Conservation (phyloP, 2,113 vertebrate genomes). For the Fulica atra region DNA sequence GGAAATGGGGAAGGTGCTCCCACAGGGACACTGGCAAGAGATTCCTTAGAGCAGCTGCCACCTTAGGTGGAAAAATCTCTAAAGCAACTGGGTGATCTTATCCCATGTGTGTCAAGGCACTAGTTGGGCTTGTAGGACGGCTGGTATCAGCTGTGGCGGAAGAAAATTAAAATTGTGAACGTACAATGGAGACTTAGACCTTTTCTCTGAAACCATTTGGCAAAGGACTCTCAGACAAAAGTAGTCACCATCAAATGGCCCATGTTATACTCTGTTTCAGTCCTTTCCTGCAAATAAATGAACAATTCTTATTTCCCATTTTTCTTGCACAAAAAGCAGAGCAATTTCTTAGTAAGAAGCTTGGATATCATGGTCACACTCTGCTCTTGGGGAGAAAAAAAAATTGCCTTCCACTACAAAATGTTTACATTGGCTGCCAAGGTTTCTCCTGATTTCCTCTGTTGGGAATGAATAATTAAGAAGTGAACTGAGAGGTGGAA, state of each 20-base stretch:
- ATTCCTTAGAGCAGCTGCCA: neutral
- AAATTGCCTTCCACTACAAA: slow-evolving; percentile 81
- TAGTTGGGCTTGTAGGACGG: neutral
- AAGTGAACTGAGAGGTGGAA: slow-evolving; percentile 73
- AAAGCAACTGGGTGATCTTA: neutral
- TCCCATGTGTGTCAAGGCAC: neutral
- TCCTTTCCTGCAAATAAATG: neutral
- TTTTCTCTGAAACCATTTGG: slow-evolving; percentile 18
- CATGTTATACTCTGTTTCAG: neutral
- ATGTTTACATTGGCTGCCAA: slow-evolving; percentile 75
- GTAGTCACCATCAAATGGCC: neutral
- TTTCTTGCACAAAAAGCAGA: neutral
- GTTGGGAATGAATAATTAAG: slow-evolving; percentile 75
- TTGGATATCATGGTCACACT: neutral
- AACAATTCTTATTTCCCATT: neutral
- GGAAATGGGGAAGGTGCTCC: neutral
- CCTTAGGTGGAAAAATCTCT: neutral
- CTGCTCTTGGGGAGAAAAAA: slow-evolving; percentile 53
- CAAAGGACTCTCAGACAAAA: neutral
- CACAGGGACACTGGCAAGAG: neutral
- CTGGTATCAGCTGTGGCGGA: neutral
- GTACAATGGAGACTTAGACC: neutral
- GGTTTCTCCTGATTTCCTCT: slow-evolving; percentile 72
- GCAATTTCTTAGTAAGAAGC: neutral
- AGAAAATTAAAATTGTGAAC: neutral